Evolutionary conservation across 1,140 invertebrate genomes (phyloP), one percentile per base, ranked within the genome.

Genomic region (Lerema accius): DNA sequence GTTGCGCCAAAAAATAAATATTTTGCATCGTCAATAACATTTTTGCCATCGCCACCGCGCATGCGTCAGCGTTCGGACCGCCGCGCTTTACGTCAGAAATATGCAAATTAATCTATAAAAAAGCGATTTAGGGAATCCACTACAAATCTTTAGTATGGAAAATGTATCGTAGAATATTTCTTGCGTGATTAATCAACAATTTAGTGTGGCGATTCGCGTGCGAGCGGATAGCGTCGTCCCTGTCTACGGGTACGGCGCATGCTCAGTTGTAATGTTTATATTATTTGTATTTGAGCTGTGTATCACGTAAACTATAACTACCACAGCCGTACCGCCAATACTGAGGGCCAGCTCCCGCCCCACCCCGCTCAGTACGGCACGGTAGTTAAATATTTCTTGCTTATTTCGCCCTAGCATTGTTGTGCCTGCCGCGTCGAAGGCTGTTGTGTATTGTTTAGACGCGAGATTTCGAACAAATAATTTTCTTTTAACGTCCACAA

Each of bases 261-360:
- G 87, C 86, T 82, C 85, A 60, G 82, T 71, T 78, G 82, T 85
- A 86, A 90, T 92, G 91, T 91, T 91, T 92, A 92, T 92, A 92
- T 92, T 92, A 92, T 92, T 92, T 91, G 91, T 92, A 92, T 92
- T 92, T 91, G 86, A 91, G 86, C 86, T 91, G 89, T 92, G 90
- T 92, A 92, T 92, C 91, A 87, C 84, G 91, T 92, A 92, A 91
- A 92, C 91, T 91, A 91, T 89, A 92, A 92, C 89, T 92, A 92
- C 91, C 86, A 91, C 89, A 90, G 84, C 76, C 83, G 79, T 79
- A 84, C 80, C 86, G 80, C 88, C 86, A 88, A 89, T 88, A 86
- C 88, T 89, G 84, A 84, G 86, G 82, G 84, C 78, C 76, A 79
- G 80, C 67, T 76, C 75, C 76, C 82, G 80, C 84, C 82, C 86